Base-by-base conservation (phyloP, 2,888 invertebrate genomes). In the Silvanus unidentatus region DNA sequence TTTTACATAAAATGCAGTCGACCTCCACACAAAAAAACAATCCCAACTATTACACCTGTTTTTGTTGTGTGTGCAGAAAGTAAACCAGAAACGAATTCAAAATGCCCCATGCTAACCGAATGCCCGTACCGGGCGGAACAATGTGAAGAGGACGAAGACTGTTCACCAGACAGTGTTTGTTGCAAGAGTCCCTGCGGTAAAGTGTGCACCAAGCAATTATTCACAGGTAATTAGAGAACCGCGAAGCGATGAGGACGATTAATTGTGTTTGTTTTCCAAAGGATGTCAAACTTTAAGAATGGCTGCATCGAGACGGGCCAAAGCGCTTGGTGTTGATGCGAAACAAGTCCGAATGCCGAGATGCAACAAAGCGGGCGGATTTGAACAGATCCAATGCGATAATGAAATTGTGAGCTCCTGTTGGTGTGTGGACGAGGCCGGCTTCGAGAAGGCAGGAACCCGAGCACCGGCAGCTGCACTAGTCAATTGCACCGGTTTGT, bases 391-490 rank as follows among this genome's bases (percentile, higher is more conserved):
- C 11, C 90, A 91, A 65, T 91, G 90, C 61, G 79, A 81, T 43
- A 82, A 85, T 57, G 82, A 82, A 58, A 79, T 81, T 47, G 78
- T 81, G 40, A 82, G 82, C 60, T 78, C 78, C 27, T 91, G 91
- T 65, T 91, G 90, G 89, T 91, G 91, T 66, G 86, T 90, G 6
- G 87, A 90, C 63, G 77, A 82, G 48, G 78, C 83, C 49, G 91
- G 91, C 1, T 80, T 81, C 52, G 90, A 91, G 74, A 65, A 87
- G 11, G 80, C 87, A 2, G 88, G 88, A 37, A 90, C 89, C 0
- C 73, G 84, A 52, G 82, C 83, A 1, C 76, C 79, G 11, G 78
- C 80, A 1, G 81, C 80, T 27, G 75, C 75, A 1, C 70, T 79
- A 12, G 81, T 86, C 15, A 84, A 87, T 70, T 87, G 87, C 66